Conservation (phyloP, 2,113 vertebrate genomes). For the Grantiella picta region DNA sequence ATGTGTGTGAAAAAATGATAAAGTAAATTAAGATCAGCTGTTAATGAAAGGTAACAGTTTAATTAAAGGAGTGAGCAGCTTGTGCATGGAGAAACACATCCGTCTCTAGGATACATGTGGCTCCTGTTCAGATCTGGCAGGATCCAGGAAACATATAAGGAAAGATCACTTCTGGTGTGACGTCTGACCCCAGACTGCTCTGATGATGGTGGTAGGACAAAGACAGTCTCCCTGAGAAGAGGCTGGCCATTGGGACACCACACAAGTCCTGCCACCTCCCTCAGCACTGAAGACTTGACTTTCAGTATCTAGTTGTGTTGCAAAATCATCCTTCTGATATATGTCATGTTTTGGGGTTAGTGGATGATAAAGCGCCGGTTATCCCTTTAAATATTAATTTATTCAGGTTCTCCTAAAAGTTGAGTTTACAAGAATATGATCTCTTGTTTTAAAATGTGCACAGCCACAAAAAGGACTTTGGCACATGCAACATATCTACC, state of each 20-base stretch:
- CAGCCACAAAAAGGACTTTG: not conserved
- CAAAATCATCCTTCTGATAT: not conserved
- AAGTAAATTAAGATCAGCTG: not conserved
- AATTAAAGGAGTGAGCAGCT: slow-evolving; percentile 6
- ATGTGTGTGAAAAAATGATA: not conserved
- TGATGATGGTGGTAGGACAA: not conserved
- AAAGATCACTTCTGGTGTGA: not conserved
- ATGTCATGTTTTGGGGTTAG: not conserved
- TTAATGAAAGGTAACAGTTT: slow-evolving; percentile 35
- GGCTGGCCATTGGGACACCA: fast-evolving
- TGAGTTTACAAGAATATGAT: not conserved
- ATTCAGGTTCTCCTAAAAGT: not conserved
- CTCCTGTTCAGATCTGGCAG: not conserved
- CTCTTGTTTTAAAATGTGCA: not conserved
- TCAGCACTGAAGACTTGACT: not conserved
- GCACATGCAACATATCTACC: not conserved
- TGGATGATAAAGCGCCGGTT: not conserved
- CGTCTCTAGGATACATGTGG: fast-evolving
- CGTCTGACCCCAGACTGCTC: not conserved
- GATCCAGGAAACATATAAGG: not conserved
- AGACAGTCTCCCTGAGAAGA: not conserved
- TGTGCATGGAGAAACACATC: not conserved
- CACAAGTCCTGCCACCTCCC: not conserved
- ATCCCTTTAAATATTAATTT: not conserved
- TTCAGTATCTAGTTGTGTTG: not conserved